Percentiles rank a stretch among this genome's conserved stretches.
phyloP scores from a whole-genome alignment of 2,888 invertebrate species.

The Drosophila heteroneura region DNA sequence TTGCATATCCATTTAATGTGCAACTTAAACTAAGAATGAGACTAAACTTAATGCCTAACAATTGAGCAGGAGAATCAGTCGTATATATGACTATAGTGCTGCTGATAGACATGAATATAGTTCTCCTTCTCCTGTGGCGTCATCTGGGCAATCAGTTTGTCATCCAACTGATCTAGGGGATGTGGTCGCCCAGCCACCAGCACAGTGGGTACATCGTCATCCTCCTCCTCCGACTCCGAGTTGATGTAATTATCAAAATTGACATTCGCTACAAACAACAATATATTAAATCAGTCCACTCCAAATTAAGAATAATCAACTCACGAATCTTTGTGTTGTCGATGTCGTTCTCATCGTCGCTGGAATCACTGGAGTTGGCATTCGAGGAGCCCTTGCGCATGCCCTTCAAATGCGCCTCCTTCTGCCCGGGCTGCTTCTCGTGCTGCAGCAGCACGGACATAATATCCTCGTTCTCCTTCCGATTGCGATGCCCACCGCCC shows the following conservation, averaged over 20 bases:
- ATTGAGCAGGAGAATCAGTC: constrained; percentile 86
- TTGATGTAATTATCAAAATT: constrained; percentile 88
- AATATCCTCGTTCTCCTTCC: constrained; percentile 93
- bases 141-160: constrained; percentile 95
- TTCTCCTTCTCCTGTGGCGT: constrained; percentile 96
- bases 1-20: constrained; percentile 29
- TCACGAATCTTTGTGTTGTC: constrained; percentile 89
- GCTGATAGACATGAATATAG: constrained; percentile 97
- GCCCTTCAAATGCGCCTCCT: constrained; percentile 86
- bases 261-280: constrained; percentile 87
- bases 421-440: constrained; percentile 90
- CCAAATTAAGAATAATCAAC: constrained; percentile 49
- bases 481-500: constrained; percentile 80
- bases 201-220: constrained; percentile 91
- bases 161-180: constrained; percentile 93
- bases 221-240: constrained; percentile 86
- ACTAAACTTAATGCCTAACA: constrained; percentile 39
- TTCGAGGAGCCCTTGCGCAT: constrained; percentile 73
- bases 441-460: constrained; percentile 96
- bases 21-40: constrained; percentile 43
- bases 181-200: constrained; percentile 92
- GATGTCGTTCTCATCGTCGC: constrained; percentile 92
- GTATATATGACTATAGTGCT: constrained; percentile 95
- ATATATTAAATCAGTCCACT: neutral
- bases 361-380: constrained; percentile 90